Evolutionary conservation across 35 echinoderm and acorn worm species (phyloP), one percentile per base, ranked within the genome.

Genomic region (Apostichopus japonicus): DNA sequence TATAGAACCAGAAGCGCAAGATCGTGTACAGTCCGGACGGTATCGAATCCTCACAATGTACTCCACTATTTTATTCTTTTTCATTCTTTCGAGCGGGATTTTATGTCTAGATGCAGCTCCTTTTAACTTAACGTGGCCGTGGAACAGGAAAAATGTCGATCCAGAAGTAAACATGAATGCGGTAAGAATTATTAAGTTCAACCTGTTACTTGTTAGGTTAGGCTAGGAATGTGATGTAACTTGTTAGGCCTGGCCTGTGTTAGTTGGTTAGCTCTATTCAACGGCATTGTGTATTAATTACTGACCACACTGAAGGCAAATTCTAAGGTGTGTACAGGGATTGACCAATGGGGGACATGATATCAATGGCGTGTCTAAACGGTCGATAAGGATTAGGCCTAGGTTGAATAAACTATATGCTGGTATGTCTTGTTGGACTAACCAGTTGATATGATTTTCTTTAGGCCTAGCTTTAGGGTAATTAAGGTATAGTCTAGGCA

Each of bases 101-200:
- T 87, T 87, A 61, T 87, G 10, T 17, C 0, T 56, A 1, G 83
- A 87, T 61, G 83, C 14, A 19, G 83, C 83, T 19, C 55, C 83
- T 61, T 61, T 65, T 65, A 65, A 87, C 83, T 10, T 87, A 16
- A 21, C 55, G 4, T 87, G 54, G 83, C 83, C 59, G 22, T 87
- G 83, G 83, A 21, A 80, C 78, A 80, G 19, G 22, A 87, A 59
- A 80, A 52, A 79, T 56, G 73, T 92, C 5, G 90, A 92, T 92
- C 90, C 90, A 71, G 90, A 92, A 80, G 90, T 92, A 10, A 92
- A 92, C 51, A 92, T 92, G 90, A 92, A 92, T 80, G 90, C 77
- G 44, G 90, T 92, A 33, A 92, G 90, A 55, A 27, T 80, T 5
- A 14, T 80, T 16, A 80, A 8, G 19, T 80, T 80, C 70, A 23